Conservation (phyloP, 2,797 vertebrate genomes). For the Kryptolebias ocellatus region DNA sequence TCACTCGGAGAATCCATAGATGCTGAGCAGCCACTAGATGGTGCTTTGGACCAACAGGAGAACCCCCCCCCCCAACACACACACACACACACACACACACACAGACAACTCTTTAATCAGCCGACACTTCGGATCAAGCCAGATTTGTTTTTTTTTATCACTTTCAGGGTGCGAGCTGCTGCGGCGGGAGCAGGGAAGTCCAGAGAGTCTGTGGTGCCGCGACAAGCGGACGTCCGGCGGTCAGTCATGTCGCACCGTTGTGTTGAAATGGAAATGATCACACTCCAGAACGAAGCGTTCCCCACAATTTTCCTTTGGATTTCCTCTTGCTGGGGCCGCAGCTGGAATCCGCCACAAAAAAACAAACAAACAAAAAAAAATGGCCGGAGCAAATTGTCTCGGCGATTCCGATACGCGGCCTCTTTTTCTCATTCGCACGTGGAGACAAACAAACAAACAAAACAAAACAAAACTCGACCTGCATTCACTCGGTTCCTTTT, state of each 20-base stretch:
- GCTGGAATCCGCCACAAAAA: slow-evolving; percentile 2
- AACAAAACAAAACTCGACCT: slow-evolving; percentile 33
- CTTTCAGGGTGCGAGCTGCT: slow-evolving; percentile 31
- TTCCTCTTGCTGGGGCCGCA: slow-evolving; percentile 28
- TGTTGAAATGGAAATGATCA: slow-evolving; percentile 35
- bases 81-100: too few species aligned
- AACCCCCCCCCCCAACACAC: not conserved
- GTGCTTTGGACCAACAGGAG: slow-evolving; percentile 63
- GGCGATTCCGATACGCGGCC: slow-evolving; percentile 57
- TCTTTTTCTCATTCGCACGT: slow-evolving; percentile 43
- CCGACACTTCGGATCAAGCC: slow-evolving; percentile 10
- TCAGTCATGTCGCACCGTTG: slow-evolving; percentile 25
- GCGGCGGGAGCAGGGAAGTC: slow-evolving; percentile 35
- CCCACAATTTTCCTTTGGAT: slow-evolving; percentile 36
- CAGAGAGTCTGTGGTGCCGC: not conserved
- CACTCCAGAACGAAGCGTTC: slow-evolving; percentile 33
- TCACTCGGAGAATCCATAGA: slow-evolving; percentile 29
- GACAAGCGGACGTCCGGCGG: slow-evolving; percentile 16
- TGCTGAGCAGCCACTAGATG: slow-evolving; percentile 65
- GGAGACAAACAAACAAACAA: too few species aligned
- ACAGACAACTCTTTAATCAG: not conserved
- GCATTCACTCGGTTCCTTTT: slow-evolving; percentile 50
- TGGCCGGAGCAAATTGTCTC: slow-evolving; percentile 56
- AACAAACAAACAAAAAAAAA: not conserved
- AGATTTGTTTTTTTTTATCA: slow-evolving; percentile 18